Evolutionary conservation across 37 sponge, comb jelly and placozoan genomes (phyloP), one percentile per base, ranked within the genome.

Genomic region (Axinella damicornis): DNA sequence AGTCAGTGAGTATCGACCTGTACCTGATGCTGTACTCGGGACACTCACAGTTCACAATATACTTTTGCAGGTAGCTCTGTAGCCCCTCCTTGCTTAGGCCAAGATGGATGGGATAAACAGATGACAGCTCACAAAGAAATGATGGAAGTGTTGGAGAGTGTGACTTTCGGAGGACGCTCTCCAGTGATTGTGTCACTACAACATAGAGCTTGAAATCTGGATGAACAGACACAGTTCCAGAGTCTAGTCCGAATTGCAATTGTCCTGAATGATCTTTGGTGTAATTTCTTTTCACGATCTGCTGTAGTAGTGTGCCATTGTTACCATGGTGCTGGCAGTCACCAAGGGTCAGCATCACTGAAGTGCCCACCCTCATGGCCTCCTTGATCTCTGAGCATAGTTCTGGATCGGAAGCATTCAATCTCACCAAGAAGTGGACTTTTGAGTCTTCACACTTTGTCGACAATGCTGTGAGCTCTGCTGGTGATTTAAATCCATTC

Each of bases 1-100:
- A 20, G 61, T 94, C 94, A 60, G 87, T 78, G 16, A 87, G 56
- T 30, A 90, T 63, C 17, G 94, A 72, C 53, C 63, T 86, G 56
- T 79, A 41, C 2, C 78, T 57, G 25, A 82, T 65, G 0, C 31
- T 32, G 37, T 82, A 75, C 61, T 87, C 82, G 24, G 88, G 87
- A 22, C 58, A 40, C 1, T 80, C 79, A 24, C 35, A 25, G 2
- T 77, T 57, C 32, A 89, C 54, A 41, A 90, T 71, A 30, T 77
- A 53, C 83, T 59, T 53, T 4, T 76, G 67, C 17, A 90, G 30
- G 40, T 86, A 55, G 37, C 70, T 65, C 39, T 59, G 35, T 52
- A 94, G 27, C 36, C 79, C 91, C 52, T 83, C 73, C n/a, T 12
- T n/a, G 1, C 63, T 78, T 57, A 88, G 33, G 24, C 75, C 76